A percentile compares a stretch with the other conserved stretches of the same genome.
phyloP scores from a whole-genome alignment of 92 coral and sea anemone species.

The Palythoa heliodiscus region DNA sequence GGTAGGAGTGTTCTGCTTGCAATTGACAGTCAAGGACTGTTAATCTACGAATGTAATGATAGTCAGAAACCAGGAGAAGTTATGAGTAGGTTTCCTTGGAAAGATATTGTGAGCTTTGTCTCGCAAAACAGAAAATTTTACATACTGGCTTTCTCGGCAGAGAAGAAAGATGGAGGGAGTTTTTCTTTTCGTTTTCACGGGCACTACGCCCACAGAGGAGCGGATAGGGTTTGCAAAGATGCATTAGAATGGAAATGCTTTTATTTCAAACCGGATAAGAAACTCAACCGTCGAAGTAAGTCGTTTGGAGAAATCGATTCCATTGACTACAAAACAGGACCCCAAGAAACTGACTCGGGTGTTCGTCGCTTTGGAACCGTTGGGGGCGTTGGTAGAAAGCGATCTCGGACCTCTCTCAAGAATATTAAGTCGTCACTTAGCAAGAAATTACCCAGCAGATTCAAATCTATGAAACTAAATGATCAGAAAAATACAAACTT shows the following conservation, averaged over 20 bases:
- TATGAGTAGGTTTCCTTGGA: slow-evolving; percentile 71
- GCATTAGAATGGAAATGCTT: slow-evolving; percentile 65
- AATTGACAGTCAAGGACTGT: slow-evolving; percentile 66
- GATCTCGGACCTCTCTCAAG: slow-evolving; percentile 60
- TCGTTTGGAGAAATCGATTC: slow-evolving; percentile 85
- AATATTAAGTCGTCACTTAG: slow-evolving; percentile 64
- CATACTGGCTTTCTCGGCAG: slow-evolving; percentile 73
- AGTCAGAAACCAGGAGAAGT: slow-evolving; percentile 65
- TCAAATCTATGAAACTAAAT: slow-evolving; percentile 28
- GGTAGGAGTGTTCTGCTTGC: slow-evolving; percentile 70
- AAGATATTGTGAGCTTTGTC: slow-evolving; percentile 73
- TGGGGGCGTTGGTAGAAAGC: slow-evolving; percentile 31
- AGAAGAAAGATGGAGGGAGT: slow-evolving; percentile 77
- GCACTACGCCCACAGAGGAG: slow-evolving; percentile 92
- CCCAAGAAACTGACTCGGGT: slow-evolving; percentile 32
- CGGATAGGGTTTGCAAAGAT: slow-evolving; percentile 70
- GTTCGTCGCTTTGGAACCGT: slow-evolving; percentile 73
- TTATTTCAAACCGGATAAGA: slow-evolving; percentile 75
- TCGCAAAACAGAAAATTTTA: slow-evolving; percentile 84
- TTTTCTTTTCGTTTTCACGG: slow-evolving; percentile 84
- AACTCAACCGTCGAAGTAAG: slow-evolving; percentile 72
- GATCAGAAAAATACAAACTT: background rate
- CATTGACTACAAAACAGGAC: slow-evolving; percentile 41
- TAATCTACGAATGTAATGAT: slow-evolving; percentile 65
- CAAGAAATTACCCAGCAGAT: slow-evolving; percentile 65